Percentiles rank a stretch among this genome's conserved stretches.
Conservation (phyloP, 1,140 invertebrate species). For the Mactra quadrangularis region DNA sequence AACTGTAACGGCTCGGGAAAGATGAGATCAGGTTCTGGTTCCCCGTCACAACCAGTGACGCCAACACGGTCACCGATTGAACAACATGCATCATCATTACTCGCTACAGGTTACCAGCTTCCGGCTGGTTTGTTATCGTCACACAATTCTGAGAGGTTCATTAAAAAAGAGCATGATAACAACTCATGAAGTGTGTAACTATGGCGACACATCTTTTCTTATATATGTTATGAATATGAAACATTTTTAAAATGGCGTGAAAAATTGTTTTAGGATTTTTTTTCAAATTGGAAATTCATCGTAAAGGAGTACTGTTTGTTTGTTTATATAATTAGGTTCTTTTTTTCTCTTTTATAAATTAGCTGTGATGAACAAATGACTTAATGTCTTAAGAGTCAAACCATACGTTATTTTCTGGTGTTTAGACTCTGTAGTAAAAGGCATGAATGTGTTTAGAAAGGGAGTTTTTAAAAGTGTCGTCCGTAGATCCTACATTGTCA, state of each 20-base stretch:
- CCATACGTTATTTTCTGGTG: not conserved
- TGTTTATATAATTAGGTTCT: conserved; percentile 34
- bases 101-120: conserved; percentile 4
- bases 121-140: conserved; percentile 4
- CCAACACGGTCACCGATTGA: conserved; percentile 41
- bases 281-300: conserved; percentile 62
- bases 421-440: not conserved
- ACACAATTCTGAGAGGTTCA: conserved; percentile 7
- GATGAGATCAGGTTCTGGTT: conserved; percentile 35
- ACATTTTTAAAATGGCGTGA: conserved; percentile 1
- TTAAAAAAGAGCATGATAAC: conserved; percentile 55
- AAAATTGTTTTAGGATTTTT: conserved; percentile 59
- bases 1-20: conserved; percentile 36
- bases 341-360: conserved; percentile 1
- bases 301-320: conserved; percentile 11
- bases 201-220: not conserved
- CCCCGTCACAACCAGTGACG: conserved; percentile 25
- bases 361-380: conserved; percentile 37
- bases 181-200: conserved; percentile 4
- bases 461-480: not conserved
- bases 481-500: not conserved
- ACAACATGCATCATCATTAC: conserved; percentile 1
- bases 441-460: not conserved
- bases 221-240: not conserved
- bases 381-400: not conserved